These are phyloP conservation scores for Cydia amplana DNA, from an alignment of 1,140 invertebrate species.

Conservation along the genomic window DNA sequence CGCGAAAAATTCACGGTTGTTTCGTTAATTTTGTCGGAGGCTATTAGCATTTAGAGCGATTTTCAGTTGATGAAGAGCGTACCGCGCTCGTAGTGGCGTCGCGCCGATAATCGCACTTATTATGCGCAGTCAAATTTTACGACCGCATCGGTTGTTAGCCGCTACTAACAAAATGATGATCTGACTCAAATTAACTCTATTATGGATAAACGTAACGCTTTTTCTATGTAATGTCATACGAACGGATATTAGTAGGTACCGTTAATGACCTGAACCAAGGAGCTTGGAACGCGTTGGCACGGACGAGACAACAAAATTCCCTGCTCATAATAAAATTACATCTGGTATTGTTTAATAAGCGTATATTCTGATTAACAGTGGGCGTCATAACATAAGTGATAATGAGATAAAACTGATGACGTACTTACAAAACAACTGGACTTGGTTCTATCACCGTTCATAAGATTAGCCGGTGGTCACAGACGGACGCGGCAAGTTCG, in stretches of 20 bases:
- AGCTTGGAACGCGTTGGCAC: constrained; percentile 33
- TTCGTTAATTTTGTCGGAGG: constrained; percentile 58
- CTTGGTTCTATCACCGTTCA: constrained; percentile 2
- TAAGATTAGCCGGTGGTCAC: constrained; percentile 24
- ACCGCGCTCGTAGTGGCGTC: constrained; percentile 45
- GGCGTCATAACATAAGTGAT: background rate
- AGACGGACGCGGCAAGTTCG: constrained; percentile 23
- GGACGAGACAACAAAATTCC: background rate
- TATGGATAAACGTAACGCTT: constrained; percentile 49
- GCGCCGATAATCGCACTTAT: constrained; percentile 67
- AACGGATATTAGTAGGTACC: constrained; percentile 43
- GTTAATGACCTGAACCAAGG: constrained; percentile 43
- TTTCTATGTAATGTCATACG: constrained; percentile 51
- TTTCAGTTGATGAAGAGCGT: constrained; percentile 67
- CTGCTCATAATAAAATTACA: background rate
- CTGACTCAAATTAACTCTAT: constrained; percentile 58
- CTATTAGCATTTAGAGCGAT: constrained; percentile 67
- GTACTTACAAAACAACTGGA: background rate
- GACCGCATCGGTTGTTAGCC: constrained; percentile 65
- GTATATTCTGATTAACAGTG: constrained; percentile 6
- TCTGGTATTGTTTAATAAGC: constrained; percentile 12
- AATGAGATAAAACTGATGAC: background rate
- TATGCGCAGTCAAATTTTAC: constrained; percentile 76
- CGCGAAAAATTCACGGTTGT: constrained; percentile 63
- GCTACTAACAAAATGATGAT: constrained; percentile 64